phyloP scores from a whole-genome alignment of 2,797 vertebrate species.

The Premnoplex brunnescens region DNA sequence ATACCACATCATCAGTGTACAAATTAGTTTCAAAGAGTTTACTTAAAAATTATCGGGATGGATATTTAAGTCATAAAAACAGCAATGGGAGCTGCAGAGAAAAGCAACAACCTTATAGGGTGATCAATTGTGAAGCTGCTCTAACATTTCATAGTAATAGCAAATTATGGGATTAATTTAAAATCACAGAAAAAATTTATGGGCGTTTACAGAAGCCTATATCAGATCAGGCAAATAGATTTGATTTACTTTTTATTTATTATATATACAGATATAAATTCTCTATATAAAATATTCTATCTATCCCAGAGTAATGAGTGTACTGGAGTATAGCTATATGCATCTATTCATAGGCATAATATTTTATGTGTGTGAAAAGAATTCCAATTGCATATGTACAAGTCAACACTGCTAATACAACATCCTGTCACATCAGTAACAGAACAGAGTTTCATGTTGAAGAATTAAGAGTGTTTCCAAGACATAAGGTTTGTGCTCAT shows the following conservation, averaged over 20 bases:
- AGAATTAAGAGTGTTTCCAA: background rate
- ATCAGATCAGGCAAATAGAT: background rate
- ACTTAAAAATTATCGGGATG: constrained; percentile 31
- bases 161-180: constrained; percentile 60
- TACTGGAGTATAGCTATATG: background rate
- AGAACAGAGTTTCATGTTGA: background rate
- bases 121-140: constrained; percentile 31
- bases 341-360: background rate
- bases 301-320: background rate
- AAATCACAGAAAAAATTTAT: constrained; percentile 43
- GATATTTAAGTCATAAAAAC: constrained; percentile 46
- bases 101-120: background rate
- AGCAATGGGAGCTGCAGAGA: constrained; percentile 37
- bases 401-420: background rate
- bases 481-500: background rate
- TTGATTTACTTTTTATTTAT: background rate
- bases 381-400: background rate
- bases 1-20: constrained; percentile 44
- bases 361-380: background rate
- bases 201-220: background rate
- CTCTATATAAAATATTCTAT: background rate
- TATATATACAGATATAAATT: background rate
- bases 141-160: constrained; percentile 10
- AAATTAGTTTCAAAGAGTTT: constrained; percentile 52
- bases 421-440: background rate